Evolutionary conservation across 1,140 invertebrate species (phyloP).

Genomic region (Cherax quadricarinatus): DNA sequence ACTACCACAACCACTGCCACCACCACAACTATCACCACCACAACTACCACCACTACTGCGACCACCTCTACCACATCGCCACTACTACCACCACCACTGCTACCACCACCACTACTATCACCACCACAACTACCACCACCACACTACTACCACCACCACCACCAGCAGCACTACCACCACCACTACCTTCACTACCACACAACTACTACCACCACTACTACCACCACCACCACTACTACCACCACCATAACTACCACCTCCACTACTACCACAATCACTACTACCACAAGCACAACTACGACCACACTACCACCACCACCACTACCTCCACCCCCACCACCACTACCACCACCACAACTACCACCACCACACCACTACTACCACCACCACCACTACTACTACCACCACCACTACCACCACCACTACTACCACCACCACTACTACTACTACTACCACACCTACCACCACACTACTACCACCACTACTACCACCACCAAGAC

Average conservation of each 20-base stretch:
- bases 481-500: too few species aligned
- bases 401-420: not conserved
- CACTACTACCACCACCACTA: not conserved
- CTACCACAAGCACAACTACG: too few species aligned
- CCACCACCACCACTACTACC: not conserved
- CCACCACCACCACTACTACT: not conserved
- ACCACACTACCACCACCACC: not conserved
- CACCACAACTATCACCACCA: not conserved
- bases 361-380: not conserved
- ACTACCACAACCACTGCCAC: not conserved
- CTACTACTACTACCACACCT: not conserved
- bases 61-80: not conserved
- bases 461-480: too few species aligned
- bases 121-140: too few species aligned
- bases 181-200: too few species aligned
- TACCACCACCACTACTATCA: too few species aligned
- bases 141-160: not conserved
- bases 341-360: not conserved
- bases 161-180: not conserved
- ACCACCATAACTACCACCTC: too few species aligned
- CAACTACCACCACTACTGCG: not conserved
- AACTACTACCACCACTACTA: not conserved
- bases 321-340: not conserved
- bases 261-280: too few species aligned
- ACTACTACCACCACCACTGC: too few species aligned